Percentiles rank a stretch among this genome's conserved stretches.
Evolutionary conservation across 2,888 invertebrate species (phyloP).

Genomic region (Hypolimnas misippus): DNA sequence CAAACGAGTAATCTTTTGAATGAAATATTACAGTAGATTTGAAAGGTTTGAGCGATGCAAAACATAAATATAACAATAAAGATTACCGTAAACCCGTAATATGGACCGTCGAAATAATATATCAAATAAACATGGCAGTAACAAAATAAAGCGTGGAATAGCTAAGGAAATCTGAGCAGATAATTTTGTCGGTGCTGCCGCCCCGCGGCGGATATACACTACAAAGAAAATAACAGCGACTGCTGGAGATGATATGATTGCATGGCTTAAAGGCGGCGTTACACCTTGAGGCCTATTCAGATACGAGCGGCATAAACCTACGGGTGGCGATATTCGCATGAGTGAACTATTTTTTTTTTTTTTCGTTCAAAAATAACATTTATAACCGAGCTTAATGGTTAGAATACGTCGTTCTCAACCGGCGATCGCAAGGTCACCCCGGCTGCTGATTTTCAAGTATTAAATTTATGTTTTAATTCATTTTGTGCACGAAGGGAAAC

Average conservation of each 20-base stretch:
- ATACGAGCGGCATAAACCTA: not conserved
- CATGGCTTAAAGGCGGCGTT: conserved; percentile 48
- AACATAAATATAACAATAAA: conserved; percentile 7
- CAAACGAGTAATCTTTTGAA: not conserved
- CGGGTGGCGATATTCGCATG: not conserved
- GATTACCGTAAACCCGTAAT: not conserved
- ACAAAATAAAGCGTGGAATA: conserved; percentile 45
- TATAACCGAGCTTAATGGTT: no score
- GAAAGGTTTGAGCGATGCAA: not conserved
- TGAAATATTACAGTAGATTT: not conserved
- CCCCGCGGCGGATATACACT: conserved; percentile 58
- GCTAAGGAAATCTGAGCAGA: conserved; percentile 52
- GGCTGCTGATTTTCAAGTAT: no score
- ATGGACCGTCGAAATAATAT: conserved; percentile 12
- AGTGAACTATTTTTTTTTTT: not conserved
- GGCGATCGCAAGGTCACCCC: no score
- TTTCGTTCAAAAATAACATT: not conserved
- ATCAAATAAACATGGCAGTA: conserved; percentile 21
- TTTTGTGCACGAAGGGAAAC: no score
- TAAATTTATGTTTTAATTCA: no score
- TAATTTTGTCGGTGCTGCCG: conserved; percentile 59
- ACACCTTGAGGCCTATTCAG: conserved; percentile 30
- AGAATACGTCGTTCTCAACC: no score
- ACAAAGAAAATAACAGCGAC: conserved; percentile 75
- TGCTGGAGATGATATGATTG: conserved; percentile 65